Evolutionary conservation across 2,113 vertebrate species (phyloP).

Genomic region (Hystrix cristata): DNA sequence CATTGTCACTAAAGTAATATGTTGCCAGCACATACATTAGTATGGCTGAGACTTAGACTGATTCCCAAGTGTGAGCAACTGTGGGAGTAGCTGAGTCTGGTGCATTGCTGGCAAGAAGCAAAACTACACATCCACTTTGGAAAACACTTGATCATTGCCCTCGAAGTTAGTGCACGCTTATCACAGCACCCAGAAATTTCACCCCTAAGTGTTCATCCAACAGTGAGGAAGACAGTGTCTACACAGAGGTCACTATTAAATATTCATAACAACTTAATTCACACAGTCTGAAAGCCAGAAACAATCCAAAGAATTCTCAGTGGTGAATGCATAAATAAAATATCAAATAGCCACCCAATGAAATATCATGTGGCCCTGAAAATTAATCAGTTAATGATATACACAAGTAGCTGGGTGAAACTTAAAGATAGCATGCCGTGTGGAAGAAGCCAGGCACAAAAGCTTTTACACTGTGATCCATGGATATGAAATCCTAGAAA

Average conservation of each 20-base stretch:
- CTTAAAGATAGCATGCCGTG: background rate
- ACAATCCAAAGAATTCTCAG: no score
- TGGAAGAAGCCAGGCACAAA: background rate
- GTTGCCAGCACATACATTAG: no score
- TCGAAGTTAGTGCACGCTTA: background rate
- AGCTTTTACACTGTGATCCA: background rate
- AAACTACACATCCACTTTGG: fast-evolving
- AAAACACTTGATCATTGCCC: background rate
- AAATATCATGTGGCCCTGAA: background rate
- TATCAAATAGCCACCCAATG: background rate
- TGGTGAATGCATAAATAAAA: background rate
- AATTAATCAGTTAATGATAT: background rate
- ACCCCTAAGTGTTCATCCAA: background rate
- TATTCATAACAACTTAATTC: background rate
- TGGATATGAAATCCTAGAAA: background rate
- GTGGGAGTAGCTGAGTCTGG: fast-evolving
- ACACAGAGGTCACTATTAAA: background rate
- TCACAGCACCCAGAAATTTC: background rate
- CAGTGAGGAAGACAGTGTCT: background rate
- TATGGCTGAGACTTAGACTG: background rate
- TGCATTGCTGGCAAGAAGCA: background rate
- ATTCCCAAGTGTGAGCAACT: background rate
- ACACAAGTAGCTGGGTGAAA: background rate
- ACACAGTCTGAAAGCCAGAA: background rate
- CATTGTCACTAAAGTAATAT: background rate